Evolutionary conservation across 2,888 invertebrate genomes (phyloP).

Genomic region (Ormyrus thymus): DNA sequence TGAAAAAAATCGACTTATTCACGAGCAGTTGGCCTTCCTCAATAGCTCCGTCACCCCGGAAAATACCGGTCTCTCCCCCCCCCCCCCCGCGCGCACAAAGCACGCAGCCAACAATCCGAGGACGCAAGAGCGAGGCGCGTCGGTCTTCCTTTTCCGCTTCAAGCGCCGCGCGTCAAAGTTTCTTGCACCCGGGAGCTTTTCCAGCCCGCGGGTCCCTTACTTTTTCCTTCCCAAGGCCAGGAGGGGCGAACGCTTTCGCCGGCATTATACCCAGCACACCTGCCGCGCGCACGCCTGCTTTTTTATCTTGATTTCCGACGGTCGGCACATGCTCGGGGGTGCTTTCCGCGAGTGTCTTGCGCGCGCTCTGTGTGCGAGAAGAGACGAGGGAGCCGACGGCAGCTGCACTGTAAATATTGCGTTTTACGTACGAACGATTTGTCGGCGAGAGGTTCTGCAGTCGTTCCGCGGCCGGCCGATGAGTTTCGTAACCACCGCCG

Average conservation of each 20-base stretch:
- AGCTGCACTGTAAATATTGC: not conserved
- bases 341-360: not conserved
- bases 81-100: not conserved
- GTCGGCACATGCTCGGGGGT: not conserved
- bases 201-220: not conserved
- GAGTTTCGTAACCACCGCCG: slow-evolving; percentile 21
- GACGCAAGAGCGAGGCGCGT: no score
- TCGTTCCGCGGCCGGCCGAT: slow-evolving; percentile 17
- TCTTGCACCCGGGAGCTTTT: slow-evolving; percentile 10
- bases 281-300: no score
- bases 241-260: no score
- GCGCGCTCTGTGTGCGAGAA: not conserved
- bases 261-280: no score
- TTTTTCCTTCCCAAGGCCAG: no score
- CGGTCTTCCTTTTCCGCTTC: no score
- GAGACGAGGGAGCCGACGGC: not conserved
- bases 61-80: not conserved
- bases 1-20: not conserved
- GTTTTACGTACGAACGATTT: slow-evolving; percentile 11
- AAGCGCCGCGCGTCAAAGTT: not conserved
- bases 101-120: no score
- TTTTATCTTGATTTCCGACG: not conserved
- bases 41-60: not conserved
- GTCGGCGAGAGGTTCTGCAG: not conserved
- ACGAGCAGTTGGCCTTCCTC: not conserved